Conservation (phyloP, 2,888 invertebrate genomes). For the Ophion obscuratus region DNA sequence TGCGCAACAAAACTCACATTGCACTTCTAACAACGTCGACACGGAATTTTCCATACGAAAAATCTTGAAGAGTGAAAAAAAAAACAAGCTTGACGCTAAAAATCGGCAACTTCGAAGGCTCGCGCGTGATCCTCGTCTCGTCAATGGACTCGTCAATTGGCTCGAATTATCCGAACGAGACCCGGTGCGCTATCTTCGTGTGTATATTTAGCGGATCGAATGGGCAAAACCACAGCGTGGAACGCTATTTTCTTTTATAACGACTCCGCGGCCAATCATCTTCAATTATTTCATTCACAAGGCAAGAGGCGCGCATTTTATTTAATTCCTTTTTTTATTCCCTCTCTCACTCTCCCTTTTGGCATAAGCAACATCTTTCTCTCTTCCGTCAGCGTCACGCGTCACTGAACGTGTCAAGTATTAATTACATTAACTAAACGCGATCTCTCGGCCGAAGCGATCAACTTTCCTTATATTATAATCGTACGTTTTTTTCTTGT, state of each 20-base stretch:
- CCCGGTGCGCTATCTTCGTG: slow-evolving; percentile 6
- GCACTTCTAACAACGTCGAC: not conserved
- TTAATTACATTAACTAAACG: slow-evolving; percentile 50
- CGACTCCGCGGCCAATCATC: slow-evolving; percentile 38
- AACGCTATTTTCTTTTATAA: slow-evolving; percentile 9
- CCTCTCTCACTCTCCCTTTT: slow-evolving; percentile 47
- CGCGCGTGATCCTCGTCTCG: not conserved
- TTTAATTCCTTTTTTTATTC: slow-evolving; percentile 30
- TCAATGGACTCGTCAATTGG: slow-evolving; percentile 47
- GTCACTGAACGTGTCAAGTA: slow-evolving; percentile 55
- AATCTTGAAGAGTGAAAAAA: not conserved
- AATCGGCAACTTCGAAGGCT: not conserved
- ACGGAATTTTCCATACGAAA: not conserved
- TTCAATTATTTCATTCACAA: slow-evolving; percentile 58
- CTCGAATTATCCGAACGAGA: slow-evolving; percentile 67
- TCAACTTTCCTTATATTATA: slow-evolving; percentile 39
- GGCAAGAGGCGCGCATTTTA: slow-evolving; percentile 62
- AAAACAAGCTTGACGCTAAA: slow-evolving; percentile 32
- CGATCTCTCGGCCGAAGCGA: slow-evolving; percentile 48
- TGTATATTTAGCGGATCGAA: slow-evolving; percentile 20
- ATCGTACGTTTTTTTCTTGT: slow-evolving; percentile 16
- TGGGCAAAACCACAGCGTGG: slow-evolving; percentile 14
- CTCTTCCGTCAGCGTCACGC: slow-evolving; percentile 65
- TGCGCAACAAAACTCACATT: not conserved
- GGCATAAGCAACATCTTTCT: slow-evolving; percentile 65